phyloP scores from a whole-genome alignment of 2,888 invertebrate genomes.

The Clistopyga incitator region DNA sequence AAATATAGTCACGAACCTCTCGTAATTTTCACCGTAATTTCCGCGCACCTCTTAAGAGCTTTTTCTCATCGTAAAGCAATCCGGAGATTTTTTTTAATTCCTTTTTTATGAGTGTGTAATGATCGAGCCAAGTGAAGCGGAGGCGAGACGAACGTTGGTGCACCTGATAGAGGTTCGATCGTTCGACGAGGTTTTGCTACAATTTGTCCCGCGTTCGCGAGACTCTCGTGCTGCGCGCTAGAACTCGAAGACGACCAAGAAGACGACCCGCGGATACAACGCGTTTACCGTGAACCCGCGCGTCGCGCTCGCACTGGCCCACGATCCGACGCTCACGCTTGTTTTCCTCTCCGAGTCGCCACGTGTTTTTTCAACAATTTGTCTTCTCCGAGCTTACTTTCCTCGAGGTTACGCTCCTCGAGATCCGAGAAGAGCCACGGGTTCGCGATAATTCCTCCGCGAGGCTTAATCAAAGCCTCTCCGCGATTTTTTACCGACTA shows the following conservation, averaged over 20 bases:
- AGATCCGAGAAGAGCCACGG: background rate
- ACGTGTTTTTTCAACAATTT: conserved; percentile 56
- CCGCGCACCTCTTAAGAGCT: background rate
- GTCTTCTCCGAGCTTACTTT: conserved; percentile 27
- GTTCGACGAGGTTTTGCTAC: conserved; percentile 54
- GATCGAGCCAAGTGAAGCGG: conserved; percentile 17
- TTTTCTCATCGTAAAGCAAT: conserved; percentile 12
- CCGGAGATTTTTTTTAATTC: conserved; percentile 17
- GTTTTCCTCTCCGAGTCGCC: conserved; percentile 9
- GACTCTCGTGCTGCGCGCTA: background rate
- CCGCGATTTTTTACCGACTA: background rate
- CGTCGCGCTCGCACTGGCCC: conserved; percentile 24
- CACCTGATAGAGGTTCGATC: conserved; percentile 45
- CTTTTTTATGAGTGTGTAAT: conserved; percentile 3
- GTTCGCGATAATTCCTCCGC: conserved; percentile 4
- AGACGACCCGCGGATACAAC: conserved; percentile 23
- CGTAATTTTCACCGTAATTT: conserved; percentile 16
- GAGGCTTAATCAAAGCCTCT: background rate
- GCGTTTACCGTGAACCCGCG: conserved; percentile 56
- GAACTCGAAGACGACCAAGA: conserved; percentile 1
- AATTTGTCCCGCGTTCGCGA: conserved; percentile 38
- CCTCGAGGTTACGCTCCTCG: background rate
- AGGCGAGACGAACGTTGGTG: background rate
- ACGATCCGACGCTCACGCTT: background rate
- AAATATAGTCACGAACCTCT: conserved; percentile 13